phyloP scores from a whole-genome alignment of 2,888 invertebrate species.

The Dryadula phaetusa region DNA sequence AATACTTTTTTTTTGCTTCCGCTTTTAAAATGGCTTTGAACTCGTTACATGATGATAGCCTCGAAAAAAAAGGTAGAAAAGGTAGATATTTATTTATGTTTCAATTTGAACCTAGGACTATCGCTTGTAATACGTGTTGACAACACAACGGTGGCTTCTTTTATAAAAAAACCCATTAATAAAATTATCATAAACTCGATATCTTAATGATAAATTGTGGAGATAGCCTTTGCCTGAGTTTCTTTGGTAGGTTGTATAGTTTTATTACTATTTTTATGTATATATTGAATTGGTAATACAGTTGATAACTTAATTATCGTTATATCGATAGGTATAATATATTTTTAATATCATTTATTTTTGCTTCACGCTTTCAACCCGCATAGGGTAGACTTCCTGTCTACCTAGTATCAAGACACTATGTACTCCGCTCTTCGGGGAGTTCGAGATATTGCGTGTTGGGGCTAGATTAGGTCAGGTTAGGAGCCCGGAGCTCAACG shows the following conservation, averaged over 20 bases:
- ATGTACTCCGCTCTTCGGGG: no score
- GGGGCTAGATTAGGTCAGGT: no score
- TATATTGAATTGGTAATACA: constrained; percentile 3
- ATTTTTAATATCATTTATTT: neutral
- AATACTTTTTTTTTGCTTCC: neutral
- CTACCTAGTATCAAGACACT: no score
- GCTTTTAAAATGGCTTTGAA: neutral
- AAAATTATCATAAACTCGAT: constrained; percentile 16
- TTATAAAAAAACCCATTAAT: neutral
- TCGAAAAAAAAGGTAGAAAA: neutral
- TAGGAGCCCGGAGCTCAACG: no score
- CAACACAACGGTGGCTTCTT: neutral
- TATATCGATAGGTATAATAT: neutral
- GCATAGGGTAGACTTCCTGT: no score
- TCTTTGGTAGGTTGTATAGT: neutral
- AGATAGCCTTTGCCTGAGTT: neutral
- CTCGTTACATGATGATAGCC: neutral
- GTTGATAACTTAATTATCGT: constrained; percentile 11
- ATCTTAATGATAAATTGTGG: constrained; percentile 9
- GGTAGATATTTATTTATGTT: neutral
- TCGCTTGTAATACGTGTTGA: neutral
- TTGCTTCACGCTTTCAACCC: neutral
- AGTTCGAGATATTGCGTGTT: no score
- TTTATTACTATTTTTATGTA: neutral
- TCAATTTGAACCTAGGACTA: neutral